A percentile compares a stretch with the other conserved stretches of the same genome.
Evolutionary conservation across 2,888 invertebrate species (phyloP).

Genomic region (Tanytarsus gracilentus): DNA sequence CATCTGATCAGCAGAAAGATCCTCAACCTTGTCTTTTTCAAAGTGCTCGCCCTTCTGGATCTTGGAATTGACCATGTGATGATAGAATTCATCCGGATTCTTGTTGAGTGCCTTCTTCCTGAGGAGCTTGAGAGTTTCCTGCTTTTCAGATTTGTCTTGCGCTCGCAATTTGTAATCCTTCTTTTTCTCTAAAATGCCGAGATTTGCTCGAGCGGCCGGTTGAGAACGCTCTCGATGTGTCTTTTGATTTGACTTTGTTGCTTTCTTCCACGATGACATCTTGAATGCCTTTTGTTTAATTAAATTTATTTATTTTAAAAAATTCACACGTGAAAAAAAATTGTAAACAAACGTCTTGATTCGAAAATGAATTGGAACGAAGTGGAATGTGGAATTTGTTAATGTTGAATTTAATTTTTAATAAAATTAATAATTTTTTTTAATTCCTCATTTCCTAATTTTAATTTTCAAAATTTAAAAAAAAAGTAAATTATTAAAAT

Average conservation of each 20-base stretch:
- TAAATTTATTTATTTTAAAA: not conserved
- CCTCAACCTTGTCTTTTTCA: constrained; percentile 58
- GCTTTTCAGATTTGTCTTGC: constrained; percentile 67
- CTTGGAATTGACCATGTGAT: constrained; percentile 90
- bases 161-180: constrained; percentile 67
- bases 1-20: constrained; percentile 73
- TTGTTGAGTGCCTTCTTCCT: constrained; percentile 77
- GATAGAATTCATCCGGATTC: constrained; percentile 98
- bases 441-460: too few relatives aligned
- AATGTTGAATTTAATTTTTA: too few relatives aligned
- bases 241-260: constrained; percentile 74
- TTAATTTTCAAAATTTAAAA: too few relatives aligned
- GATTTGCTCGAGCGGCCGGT: constrained; percentile 62
- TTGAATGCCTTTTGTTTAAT: too few relatives aligned
- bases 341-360: not conserved
- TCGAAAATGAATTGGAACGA: too few relatives aligned
- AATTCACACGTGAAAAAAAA: not conserved
- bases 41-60: constrained; percentile 56
- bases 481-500: too few relatives aligned
- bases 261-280: constrained; percentile 89
- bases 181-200: constrained; percentile 80
- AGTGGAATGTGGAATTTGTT: too few relatives aligned
- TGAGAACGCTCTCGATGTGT: constrained; percentile 79
- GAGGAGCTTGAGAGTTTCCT: constrained; percentile 69
- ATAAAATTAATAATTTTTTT: too few relatives aligned